Conservation (phyloP, 2,113 vertebrate species). For the Acanthisitta chloris region DNA sequence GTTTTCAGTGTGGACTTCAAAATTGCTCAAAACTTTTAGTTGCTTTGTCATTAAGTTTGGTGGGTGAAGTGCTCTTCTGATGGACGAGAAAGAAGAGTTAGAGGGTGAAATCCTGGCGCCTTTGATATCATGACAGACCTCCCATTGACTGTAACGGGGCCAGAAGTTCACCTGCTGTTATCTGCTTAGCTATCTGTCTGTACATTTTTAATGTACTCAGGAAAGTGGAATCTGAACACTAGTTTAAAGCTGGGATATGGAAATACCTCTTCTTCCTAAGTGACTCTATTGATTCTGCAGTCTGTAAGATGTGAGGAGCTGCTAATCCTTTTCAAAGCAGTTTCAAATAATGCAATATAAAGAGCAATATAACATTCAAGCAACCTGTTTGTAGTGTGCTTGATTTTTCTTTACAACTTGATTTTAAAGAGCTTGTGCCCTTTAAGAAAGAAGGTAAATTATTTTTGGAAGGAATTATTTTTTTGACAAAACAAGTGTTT, state of each 20-base stretch:
- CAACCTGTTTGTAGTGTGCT: not conserved
- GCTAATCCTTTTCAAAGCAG: slow-evolving; percentile 21
- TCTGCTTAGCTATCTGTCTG: slow-evolving; percentile 55
- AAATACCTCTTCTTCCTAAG: slow-evolving; percentile 31
- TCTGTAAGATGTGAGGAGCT: not conserved
- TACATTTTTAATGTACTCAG: slow-evolving; percentile 55
- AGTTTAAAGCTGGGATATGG: slow-evolving; percentile 34
- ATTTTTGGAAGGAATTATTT: not conserved
- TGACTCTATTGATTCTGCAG: slow-evolving; percentile 31
- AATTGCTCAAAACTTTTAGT: slow-evolving; percentile 45
- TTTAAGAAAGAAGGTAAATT: not conserved
- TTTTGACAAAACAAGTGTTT: not conserved
- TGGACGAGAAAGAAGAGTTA: slow-evolving; percentile 16
- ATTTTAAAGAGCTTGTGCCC: not conserved
- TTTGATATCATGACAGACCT: slow-evolving; percentile 59
- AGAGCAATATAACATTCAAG: not conserved
- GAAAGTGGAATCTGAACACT: slow-evolving; percentile 27
- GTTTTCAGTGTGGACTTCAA: slow-evolving; percentile 8
- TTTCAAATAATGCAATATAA: not conserved
- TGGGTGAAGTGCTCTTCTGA: slow-evolving; percentile 13
- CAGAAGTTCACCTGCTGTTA: slow-evolving; percentile 61
- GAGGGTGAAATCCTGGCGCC: slow-evolving; percentile 31
- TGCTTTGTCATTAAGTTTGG: slow-evolving; percentile 40
- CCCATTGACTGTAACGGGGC: slow-evolving; percentile 45
- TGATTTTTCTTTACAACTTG: not conserved